Conservation (phyloP, 2,888 invertebrate genomes). For the Tetropium fuscum region DNA sequence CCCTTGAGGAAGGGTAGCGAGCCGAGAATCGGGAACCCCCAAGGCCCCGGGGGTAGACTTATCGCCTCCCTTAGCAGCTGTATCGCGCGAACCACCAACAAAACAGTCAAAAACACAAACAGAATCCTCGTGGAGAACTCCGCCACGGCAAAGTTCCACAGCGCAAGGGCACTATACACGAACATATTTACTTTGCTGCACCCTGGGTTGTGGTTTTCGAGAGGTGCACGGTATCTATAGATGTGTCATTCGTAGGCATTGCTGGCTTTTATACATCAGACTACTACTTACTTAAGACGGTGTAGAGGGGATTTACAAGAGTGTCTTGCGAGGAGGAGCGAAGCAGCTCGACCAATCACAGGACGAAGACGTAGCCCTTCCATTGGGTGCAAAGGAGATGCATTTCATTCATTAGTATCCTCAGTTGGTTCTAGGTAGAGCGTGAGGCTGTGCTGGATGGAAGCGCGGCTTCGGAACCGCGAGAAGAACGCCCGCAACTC, state of each 20-base stretch:
- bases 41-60: constrained; percentile 87
- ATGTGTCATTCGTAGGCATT: constrained; percentile 52
- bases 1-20: constrained; percentile 85
- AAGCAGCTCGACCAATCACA: constrained; percentile 47
- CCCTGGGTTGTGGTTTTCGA: constrained; percentile 33
- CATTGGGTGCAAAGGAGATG: constrained; percentile 47
- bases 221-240: constrained; percentile 53
- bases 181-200: constrained; percentile 58
- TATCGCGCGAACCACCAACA: constrained; percentile 61
- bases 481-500: constrained; percentile 35
- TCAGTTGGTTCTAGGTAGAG: constrained; percentile 42
- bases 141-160: constrained; percentile 63
- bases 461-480: constrained; percentile 27
- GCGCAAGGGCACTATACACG: constrained; percentile 69
- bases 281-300: constrained; percentile 53
- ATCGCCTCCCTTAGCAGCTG: constrained; percentile 60
- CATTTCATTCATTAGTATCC: constrained; percentile 55
- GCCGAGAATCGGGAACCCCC: constrained; percentile 88
- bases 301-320: constrained; percentile 44
- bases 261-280: constrained; percentile 55
- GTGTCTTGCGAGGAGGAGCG: constrained; percentile 52
- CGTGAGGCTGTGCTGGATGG: constrained; percentile 33
- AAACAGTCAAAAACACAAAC: constrained; percentile 68
- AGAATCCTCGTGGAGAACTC: constrained; percentile 65
- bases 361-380: constrained; percentile 44